Evolutionary conservation across 2,113 vertebrate genomes (phyloP).

Genomic region (Leptocoma aspasia): DNA sequence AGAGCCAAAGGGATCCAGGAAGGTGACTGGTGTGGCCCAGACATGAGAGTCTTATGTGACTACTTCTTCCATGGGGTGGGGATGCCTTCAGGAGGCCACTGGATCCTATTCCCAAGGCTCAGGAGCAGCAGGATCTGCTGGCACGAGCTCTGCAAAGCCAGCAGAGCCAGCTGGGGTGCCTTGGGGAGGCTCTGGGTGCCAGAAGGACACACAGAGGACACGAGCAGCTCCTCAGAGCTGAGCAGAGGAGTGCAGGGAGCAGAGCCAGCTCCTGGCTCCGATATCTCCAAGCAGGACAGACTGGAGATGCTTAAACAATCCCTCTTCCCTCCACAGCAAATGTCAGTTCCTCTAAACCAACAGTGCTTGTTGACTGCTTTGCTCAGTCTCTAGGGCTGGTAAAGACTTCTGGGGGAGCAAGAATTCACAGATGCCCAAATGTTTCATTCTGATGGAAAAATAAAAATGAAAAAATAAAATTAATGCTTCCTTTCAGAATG

Average conservation of each 20-base stretch:
- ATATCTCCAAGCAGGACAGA: background rate
- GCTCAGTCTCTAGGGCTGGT: background rate
- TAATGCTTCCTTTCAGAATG: background rate
- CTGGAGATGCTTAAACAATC: background rate
- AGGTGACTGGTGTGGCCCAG: background rate
- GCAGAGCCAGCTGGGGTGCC: background rate
- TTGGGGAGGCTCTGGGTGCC: background rate
- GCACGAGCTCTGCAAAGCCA: background rate
- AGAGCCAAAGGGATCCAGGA: background rate
- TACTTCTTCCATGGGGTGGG: background rate
- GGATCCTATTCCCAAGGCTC: background rate
- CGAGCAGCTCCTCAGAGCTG: background rate
- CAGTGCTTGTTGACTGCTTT: background rate
- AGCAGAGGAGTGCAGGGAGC: background rate
- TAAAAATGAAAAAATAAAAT: background rate
- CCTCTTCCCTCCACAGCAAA: background rate
- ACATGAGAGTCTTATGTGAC: fast-evolving
- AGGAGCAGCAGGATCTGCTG: background rate
- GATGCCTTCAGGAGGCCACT: background rate
- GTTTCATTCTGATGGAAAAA: background rate
- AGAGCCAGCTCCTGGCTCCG: background rate
- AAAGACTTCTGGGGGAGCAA: background rate
- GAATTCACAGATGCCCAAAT: background rate
- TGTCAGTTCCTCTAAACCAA: background rate
- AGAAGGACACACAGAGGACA: background rate